Conservation (phyloP, 2,888 invertebrate species). For the Tenthredo notha region DNA sequence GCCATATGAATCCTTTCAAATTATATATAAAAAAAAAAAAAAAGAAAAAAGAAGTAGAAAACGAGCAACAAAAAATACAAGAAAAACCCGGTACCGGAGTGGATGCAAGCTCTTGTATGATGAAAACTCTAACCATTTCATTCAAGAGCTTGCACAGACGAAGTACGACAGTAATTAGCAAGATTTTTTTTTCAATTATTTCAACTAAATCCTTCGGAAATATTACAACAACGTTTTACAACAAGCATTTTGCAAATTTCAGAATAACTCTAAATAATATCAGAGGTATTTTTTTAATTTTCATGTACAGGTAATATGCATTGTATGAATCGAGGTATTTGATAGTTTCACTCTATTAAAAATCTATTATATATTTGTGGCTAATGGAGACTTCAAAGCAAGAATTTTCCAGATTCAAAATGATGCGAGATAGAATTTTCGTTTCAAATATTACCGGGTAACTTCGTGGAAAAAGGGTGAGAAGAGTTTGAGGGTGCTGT, state of each 20-base stretch:
- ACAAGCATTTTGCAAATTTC: not conserved
- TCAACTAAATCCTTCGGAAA: not conserved
- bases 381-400: not conserved
- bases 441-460: not conserved
- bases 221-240: not conserved
- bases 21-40: conserved; percentile 23
- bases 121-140: not conserved
- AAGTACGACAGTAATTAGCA: not conserved
- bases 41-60: not conserved
- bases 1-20: conserved; percentile 37
- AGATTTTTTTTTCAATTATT: not conserved
- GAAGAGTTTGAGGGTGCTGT: not conserved
- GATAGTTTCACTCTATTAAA: not conserved
- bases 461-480: conserved; percentile 8
- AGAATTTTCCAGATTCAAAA: not conserved
- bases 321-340: not conserved
- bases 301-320: not conserved
- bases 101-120: not conserved
- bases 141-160: conserved; percentile 17
- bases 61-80: not conserved
- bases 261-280: not conserved
- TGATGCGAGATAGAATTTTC: conserved; percentile 4
- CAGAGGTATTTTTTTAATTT: not conserved
- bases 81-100: not conserved
- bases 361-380: not conserved